phyloP scores from a whole-genome alignment of 1,140 invertebrate genomes.

The Diprion similis region DNA sequence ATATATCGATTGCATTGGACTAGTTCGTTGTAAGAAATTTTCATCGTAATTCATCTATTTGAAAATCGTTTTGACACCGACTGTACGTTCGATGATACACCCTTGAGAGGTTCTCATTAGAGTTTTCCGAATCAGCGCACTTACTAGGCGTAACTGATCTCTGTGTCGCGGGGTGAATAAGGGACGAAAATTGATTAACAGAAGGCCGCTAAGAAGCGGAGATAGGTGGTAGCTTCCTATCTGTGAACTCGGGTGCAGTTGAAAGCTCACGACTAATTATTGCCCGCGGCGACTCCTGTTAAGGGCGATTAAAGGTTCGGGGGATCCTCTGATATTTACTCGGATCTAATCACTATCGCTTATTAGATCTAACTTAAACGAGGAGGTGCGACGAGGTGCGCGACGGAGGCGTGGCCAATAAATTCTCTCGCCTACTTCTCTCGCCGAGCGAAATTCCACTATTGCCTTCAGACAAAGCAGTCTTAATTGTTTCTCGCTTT shows the following conservation, averaged over 20 bases:
- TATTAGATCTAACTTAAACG: background rate
- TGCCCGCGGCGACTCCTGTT: background rate
- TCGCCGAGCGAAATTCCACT: background rate
- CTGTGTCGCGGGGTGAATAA: no score
- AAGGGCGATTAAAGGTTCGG: background rate
- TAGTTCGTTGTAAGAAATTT: no score
- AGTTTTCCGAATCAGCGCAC: no score
- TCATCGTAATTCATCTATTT: no score
- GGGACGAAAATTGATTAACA: no score
- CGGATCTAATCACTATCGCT: conserved; percentile 1
- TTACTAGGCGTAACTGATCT: no score
- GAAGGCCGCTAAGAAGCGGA: no score
- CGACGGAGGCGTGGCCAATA: background rate
- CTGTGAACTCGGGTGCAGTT: background rate
- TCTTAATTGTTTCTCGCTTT: background rate
- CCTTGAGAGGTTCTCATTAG: no score
- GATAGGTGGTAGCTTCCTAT: no score
- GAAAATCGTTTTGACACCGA: no score
- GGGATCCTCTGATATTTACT: background rate
- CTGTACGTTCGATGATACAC: no score
- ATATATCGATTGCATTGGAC: no score
- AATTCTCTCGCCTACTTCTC: background rate
- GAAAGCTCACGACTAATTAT: background rate
- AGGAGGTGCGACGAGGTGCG: background rate
- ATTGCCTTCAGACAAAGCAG: background rate